These are phyloP conservation scores for Brachypalpus laphriformis DNA, from an alignment of 2,888 invertebrate species.

Conservation along the genomic window DNA sequence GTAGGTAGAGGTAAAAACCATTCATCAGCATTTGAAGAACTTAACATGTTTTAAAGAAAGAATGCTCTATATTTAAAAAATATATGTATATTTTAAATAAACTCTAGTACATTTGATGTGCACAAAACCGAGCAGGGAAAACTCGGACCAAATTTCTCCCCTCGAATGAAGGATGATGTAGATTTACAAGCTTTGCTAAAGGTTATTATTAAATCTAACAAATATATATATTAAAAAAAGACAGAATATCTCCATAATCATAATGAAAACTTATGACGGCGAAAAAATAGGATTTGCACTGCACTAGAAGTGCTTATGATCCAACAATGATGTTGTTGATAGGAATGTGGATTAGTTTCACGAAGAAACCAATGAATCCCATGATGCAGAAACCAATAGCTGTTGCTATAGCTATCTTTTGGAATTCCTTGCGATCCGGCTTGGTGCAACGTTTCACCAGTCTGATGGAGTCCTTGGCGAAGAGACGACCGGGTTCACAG, in stretches of 20 bases:
- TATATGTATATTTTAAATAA: slow-evolving; percentile 27
- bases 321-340: slow-evolving; percentile 98
- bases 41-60: background rate
- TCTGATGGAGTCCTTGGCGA: slow-evolving; percentile 98
- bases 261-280: slow-evolving; percentile 58
- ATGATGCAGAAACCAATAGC: slow-evolving; percentile 99
- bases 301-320: slow-evolving; percentile 84
- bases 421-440: slow-evolving; percentile 99
- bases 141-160: background rate
- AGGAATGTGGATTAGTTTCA: slow-evolving; percentile 99
- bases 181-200: background rate
- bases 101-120: slow-evolving; percentile 19
- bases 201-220: slow-evolving; percentile 19
- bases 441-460: slow-evolving; percentile 99
- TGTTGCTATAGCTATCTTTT: slow-evolving; percentile 99
- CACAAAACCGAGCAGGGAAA: background rate
- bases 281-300: slow-evolving; percentile 40
- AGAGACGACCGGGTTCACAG: slow-evolving; percentile 97
- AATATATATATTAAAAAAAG: slow-evolving; percentile 16
- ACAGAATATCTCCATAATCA: slow-evolving; percentile 30
- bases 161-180: background rate
- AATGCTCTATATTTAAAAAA: slow-evolving; percentile 26
- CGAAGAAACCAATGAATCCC: slow-evolving; percentile 99
- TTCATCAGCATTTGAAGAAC: background rate
- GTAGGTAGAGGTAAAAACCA: no score